Evolutionary conservation across 1,140 invertebrate species (phyloP), one percentile per base, ranked within the genome.

Genomic region (Eufriesea mexicana): DNA sequence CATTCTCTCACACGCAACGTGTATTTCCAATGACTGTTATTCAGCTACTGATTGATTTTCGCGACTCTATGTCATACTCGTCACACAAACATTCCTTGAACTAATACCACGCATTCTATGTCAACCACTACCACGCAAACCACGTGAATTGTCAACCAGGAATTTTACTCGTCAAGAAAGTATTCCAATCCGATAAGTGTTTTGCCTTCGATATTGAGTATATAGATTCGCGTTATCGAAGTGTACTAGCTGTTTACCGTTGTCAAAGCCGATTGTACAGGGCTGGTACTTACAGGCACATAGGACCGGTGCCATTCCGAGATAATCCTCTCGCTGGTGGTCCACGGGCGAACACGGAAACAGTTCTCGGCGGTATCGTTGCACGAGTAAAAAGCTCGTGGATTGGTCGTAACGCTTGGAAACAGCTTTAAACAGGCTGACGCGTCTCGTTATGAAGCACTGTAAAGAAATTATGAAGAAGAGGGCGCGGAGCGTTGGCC

Each of bases 261-360:
- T 88, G 86, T 88, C 87, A 87, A 87, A 85, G 87, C 62, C 74
- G 42, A 54, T 55, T 70, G 75, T 78, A 61, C 83, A 57, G 66
- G 45, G 61, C 78, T 18, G 71, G 84, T 84, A 64, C 70, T 86
- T 72, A 59, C 57, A 45, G 35, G 18, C 47, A 80, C 62, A 74
- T 79, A 81, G 73, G 82, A 88, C 85, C 78, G 55, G 70, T 85
- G 86, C 84, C 76, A 83, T 89, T 88, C 72, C 71, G 74, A 88
- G 87, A 89, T 89, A 86, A 88, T 89, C 64, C 84, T 47, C 79
- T 77, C 71, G 68, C 78, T 62, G 89, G 89, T 89, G 89, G 89
- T 89, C 89, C 86, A 42, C 18, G 74, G 55, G 18, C 47, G n/a
- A 89, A 89, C 74, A 83, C 85, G 88, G 85, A 89, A 89, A 89